Evolutionary conservation across 2,113 vertebrate species (phyloP).

Genomic region (Copsychus sechellarum): DNA sequence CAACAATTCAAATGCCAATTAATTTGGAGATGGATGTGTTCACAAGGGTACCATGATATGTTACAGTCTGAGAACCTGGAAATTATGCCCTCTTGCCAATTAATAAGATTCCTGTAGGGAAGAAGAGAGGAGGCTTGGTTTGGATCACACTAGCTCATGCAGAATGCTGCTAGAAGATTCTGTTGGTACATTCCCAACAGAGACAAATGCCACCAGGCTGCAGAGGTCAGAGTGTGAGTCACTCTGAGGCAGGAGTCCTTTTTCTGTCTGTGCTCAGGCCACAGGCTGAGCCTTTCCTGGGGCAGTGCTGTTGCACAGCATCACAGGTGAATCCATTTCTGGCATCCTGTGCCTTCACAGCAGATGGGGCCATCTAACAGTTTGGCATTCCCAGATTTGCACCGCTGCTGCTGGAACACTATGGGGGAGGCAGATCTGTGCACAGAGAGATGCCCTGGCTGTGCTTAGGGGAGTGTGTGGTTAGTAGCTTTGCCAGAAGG

Average conservation of each 20-base stretch:
- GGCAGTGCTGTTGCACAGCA: not conserved
- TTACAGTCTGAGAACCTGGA: not conserved
- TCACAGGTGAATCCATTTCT: not conserved
- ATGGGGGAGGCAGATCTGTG: fast-evolving
- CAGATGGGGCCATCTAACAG: conserved; percentile 5
- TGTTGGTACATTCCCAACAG: not conserved
- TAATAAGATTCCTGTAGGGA: not conserved
- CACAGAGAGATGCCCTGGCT: not conserved
- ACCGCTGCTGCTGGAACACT: fast-evolving
- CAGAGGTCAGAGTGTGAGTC: not conserved
- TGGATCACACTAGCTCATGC: not conserved
- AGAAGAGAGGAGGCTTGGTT: not conserved
- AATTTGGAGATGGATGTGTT: not conserved
- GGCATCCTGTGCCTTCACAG: not conserved
- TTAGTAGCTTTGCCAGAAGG: not conserved
- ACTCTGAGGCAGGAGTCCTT: not conserved
- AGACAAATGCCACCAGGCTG: not conserved
- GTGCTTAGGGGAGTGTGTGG: not conserved
- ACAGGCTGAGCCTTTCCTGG: not conserved
- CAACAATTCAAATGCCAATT: not conserved
- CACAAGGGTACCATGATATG: not conserved
- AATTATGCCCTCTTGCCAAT: not conserved
- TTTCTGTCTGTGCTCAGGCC: not conserved
- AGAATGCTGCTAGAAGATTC: not conserved
- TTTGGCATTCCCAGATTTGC: not conserved